Conservation (phyloP, 2,797 vertebrate genomes). For the Scolopax rusticola region DNA sequence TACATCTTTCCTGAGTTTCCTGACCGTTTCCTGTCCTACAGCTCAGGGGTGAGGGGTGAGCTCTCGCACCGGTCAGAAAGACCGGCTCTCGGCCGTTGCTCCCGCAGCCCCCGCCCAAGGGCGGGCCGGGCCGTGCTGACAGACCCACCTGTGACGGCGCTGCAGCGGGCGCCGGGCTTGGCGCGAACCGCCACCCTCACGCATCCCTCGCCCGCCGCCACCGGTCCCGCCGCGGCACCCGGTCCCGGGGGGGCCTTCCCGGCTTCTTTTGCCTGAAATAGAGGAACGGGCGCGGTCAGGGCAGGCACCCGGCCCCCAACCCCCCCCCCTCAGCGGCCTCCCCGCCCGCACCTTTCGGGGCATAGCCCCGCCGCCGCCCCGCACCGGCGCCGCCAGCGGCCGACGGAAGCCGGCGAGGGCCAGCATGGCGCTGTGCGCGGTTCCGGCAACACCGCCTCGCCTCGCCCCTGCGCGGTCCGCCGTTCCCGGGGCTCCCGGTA, state of each 20-base stretch:
- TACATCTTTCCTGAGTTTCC: not conserved
- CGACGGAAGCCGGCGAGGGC: not conserved
- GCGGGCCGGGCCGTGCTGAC: not conserved
- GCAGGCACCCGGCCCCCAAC: too few species aligned
- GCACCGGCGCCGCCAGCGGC: not conserved
- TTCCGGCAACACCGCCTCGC: not conserved
- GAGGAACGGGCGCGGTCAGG: not conserved
- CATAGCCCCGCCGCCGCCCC: not conserved
- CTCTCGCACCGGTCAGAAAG: not conserved
- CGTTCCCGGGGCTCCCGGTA: not conserved
- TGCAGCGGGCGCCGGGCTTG: slow-evolving; percentile 90
- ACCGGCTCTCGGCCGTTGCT: too few species aligned
- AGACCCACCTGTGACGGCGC: slow-evolving; percentile 86
- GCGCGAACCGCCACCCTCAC: slow-evolving; percentile 85
- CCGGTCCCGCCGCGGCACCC: not conserved
- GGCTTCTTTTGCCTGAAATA: not conserved
- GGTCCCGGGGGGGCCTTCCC: not conserved
- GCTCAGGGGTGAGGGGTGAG: not conserved
- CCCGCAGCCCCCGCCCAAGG: too few species aligned
- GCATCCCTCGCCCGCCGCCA: slow-evolving; percentile 78
- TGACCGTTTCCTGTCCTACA: not conserved
- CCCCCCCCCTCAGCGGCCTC: fast-evolving
- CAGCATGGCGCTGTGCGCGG: not conserved
- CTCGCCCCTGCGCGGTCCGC: not conserved
- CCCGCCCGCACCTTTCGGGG: slow-evolving; percentile 1